Base-by-base conservation (phyloP, 2,113 vertebrate genomes). In the Otis tarda region DNA sequence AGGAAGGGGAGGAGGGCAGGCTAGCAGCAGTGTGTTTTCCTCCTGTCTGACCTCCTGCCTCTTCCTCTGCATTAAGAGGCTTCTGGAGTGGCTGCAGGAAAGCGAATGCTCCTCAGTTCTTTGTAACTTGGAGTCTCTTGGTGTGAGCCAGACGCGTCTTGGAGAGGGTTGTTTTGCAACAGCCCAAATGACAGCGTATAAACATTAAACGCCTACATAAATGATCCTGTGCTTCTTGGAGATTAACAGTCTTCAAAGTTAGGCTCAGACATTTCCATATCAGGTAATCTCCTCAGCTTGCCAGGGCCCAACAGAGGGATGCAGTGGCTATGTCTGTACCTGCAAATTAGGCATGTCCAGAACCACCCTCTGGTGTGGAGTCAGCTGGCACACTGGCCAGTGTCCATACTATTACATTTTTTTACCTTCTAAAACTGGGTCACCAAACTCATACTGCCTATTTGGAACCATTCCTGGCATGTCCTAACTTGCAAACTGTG, bases 381-480 rank as follows among this genome's bases (percentile, higher is more conserved):
- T 84, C 86, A 89, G 52, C 64, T 93, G 90, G n/a, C 35, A 43
- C 31, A 9, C 68, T 95, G 89, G 86, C 80, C 76, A 65, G 10
- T 70, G 65, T 52, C 69, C 89, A 82, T 68, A 39, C 18, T 56
- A 37, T 21, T 19, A 10, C 5, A 11, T 23, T 43, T 84, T 86
- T 88, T 89, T 90, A 4, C 53, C 57, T 79, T 57, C 57, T 69
- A 17, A 71, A 95, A 82, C 22, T 87, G 77, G 84, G 65, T 91
- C 84, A 68, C 49, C 4, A 8, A n/a, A 60, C 35, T 94, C 53
- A 37, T 28, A 37, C 35, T 88, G 87, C 68, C 87, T 91, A 12
- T 64, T 82, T 77, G 73, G 89, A 93, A 39, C 57, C 53, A 37
- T 79, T 94, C 57, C 77, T 94, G 91, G 84, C 87, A 79, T 82